These are phyloP conservation scores for Proctacanthus coquilletti DNA, from an alignment of 1,140 invertebrate species.

Conservation along the genomic window DNA sequence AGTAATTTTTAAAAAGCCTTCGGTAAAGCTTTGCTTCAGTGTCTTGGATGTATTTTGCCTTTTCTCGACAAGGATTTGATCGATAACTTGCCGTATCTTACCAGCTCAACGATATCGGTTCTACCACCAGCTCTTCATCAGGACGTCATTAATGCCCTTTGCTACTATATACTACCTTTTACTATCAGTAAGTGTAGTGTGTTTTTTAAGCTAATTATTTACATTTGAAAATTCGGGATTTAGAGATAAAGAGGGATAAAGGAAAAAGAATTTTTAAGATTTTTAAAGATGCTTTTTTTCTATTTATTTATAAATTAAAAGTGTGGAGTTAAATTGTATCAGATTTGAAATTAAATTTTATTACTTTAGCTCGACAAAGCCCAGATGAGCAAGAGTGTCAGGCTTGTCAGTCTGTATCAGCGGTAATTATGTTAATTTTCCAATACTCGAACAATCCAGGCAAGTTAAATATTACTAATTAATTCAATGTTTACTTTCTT, in stretches of 20 bases:
- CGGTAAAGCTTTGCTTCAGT: constrained; percentile 78
- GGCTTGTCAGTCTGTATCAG: constrained; percentile 80
- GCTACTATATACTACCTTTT: constrained; percentile 92
- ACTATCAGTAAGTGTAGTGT: constrained; percentile 64
- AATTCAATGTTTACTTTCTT: constrained; percentile 1
- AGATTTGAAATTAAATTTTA: too few relatives aligned
- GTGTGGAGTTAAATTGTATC: too few relatives aligned
- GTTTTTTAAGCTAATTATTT: not conserved
- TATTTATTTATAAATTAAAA: too few relatives aligned
- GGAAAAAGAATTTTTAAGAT: too few relatives aligned
- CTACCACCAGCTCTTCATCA: constrained; percentile 83
- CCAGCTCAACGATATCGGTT: constrained; percentile 83
- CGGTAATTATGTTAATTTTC: constrained; percentile 94
- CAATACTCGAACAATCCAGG: constrained; percentile 87
- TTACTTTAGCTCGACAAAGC: constrained; percentile 42
- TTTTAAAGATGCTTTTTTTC: constrained; percentile 8
- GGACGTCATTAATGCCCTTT: constrained; percentile 87
- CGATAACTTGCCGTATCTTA: constrained; percentile 86
- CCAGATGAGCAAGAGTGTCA: constrained; percentile 61
- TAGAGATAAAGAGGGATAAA: constrained; percentile 2
- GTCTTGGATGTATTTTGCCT: constrained; percentile 79
- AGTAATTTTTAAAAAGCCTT: constrained; percentile 49
- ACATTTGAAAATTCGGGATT: too few relatives aligned
- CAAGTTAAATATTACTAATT: constrained; percentile 26
- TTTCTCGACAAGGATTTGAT: constrained; percentile 94